Conservation (phyloP, 64 coral and sea anemone genomes). For the Acropora tenuis region DNA sequence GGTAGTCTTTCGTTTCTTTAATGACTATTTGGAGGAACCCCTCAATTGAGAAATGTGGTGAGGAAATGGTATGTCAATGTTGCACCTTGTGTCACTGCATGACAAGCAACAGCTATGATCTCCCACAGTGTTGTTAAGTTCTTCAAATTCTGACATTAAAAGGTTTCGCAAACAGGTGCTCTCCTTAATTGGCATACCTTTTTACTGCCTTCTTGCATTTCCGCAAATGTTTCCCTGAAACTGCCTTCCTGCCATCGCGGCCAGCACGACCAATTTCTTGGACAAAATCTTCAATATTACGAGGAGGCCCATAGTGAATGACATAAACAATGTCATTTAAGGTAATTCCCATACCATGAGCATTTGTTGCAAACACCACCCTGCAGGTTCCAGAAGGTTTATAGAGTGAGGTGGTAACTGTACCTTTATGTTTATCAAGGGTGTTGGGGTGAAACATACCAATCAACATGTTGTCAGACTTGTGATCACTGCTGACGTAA, state of each 20-base stretch:
- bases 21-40: neutral
- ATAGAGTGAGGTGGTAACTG: conserved; percentile 23
- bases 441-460: conserved; percentile 39
- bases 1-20: conserved; percentile 12
- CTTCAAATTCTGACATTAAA: conserved; percentile 1
- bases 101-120: neutral
- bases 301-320: conserved; percentile 38
- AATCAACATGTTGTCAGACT: conserved; percentile 42
- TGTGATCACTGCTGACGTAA: neutral
- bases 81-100: neutral
- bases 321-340: conserved; percentile 15
- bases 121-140: neutral
- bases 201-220: conserved; percentile 11
- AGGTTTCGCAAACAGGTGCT: neutral
- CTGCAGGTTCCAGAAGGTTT: conserved; percentile 31
- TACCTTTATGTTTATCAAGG: conserved; percentile 35
- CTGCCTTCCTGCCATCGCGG: neutral
- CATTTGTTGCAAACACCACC: conserved; percentile 42
- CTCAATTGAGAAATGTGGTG: neutral
- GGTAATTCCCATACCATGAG: conserved; percentile 36
- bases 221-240: conserved; percentile 10
- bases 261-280: conserved; percentile 47
- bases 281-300: conserved; percentile 55
- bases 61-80: neutral
- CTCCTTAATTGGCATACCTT: neutral